These are phyloP conservation scores for Athrips mouffetella DNA, from an alignment of 2,888 invertebrate species.

Conservation along the genomic window DNA sequence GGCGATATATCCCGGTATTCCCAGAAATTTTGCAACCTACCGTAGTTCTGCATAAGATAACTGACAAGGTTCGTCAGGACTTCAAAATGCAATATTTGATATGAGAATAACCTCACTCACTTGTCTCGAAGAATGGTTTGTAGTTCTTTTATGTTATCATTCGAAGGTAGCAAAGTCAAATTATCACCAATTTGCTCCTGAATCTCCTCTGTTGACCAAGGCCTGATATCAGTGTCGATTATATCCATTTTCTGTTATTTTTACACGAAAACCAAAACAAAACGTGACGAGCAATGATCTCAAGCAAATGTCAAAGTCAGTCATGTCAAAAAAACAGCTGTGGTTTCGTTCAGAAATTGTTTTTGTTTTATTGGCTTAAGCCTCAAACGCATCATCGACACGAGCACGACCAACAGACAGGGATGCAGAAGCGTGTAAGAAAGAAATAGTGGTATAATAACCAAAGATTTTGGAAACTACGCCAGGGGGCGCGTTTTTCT, in stretches of 20 bases:
- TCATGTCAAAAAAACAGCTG: constrained; percentile 19
- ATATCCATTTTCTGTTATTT: constrained; percentile 52
- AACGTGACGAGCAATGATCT: constrained; percentile 1
- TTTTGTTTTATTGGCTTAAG: neutral
- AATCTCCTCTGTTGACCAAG: constrained; percentile 59
- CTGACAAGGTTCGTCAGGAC: no score
- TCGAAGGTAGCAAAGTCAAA: constrained; percentile 83
- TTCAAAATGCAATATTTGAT: no score
- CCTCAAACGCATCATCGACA: neutral
- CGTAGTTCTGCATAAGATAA: no score
- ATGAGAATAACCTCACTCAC: constrained; percentile 78
- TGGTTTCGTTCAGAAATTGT: constrained; percentile 21
- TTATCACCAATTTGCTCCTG: constrained; percentile 81
- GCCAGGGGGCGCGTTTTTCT: no score
- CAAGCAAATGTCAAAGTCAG: constrained; percentile 23
- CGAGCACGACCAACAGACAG: neutral
- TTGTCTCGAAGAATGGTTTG: constrained; percentile 93
- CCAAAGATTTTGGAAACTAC: no score
- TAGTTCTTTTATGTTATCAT: constrained; percentile 89
- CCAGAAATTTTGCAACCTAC: no score
- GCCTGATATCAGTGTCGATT: constrained; percentile 61
- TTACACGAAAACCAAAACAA: constrained; percentile 9
- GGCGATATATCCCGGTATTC: no score
- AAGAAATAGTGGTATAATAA: no score
- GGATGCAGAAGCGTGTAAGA: neutral